Evolutionary conservation across 2,888 invertebrate species (phyloP).

Genomic region (Ryuthela nishihirai): DNA sequence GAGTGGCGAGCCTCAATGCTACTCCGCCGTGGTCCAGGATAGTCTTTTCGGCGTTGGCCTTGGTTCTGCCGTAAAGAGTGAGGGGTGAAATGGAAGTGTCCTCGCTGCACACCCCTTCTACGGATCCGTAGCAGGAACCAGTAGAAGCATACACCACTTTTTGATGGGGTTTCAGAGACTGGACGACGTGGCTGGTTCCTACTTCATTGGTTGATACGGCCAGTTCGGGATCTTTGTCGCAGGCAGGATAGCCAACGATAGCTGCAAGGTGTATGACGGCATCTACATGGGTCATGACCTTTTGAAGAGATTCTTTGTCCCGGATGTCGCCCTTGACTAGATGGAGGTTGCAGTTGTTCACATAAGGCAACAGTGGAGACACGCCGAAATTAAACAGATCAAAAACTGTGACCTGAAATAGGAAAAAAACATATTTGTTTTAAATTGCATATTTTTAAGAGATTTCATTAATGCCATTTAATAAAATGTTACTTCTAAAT

Average conservation of each 20-base stretch:
- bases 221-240: slow-evolving; percentile 47
- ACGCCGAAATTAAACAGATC: slow-evolving; percentile 50
- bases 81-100: slow-evolving; percentile 48
- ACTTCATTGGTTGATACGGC: slow-evolving; percentile 47
- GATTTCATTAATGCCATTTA: too few relatives aligned
- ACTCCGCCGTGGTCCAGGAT: slow-evolving; percentile 46
- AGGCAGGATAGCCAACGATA: slow-evolving; percentile 51
- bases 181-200: slow-evolving; percentile 46
- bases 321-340: slow-evolving; percentile 47
- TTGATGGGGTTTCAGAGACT: slow-evolving; percentile 46
- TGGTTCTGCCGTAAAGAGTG: slow-evolving; percentile 50
- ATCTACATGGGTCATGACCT: slow-evolving; percentile 45
- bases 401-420: slow-evolving; percentile 47
- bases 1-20: slow-evolving; percentile 49
- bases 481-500: too few relatives aligned
- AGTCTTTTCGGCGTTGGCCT: slow-evolving; percentile 48
- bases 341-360: slow-evolving; percentile 36
- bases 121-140: slow-evolving; percentile 51
- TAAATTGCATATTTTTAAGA: too few relatives aligned
- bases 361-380: slow-evolving; percentile 45
- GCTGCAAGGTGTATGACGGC: slow-evolving; percentile 50
- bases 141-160: slow-evolving; percentile 49
- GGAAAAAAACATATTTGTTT: too few relatives aligned
- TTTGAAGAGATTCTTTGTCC: slow-evolving; percentile 43
- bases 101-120: slow-evolving; percentile 49